Percentiles rank a stretch among this genome's conserved stretches.
phyloP scores from a whole-genome alignment of 2,888 invertebrate genomes.

The Craniophora ligustri region DNA sequence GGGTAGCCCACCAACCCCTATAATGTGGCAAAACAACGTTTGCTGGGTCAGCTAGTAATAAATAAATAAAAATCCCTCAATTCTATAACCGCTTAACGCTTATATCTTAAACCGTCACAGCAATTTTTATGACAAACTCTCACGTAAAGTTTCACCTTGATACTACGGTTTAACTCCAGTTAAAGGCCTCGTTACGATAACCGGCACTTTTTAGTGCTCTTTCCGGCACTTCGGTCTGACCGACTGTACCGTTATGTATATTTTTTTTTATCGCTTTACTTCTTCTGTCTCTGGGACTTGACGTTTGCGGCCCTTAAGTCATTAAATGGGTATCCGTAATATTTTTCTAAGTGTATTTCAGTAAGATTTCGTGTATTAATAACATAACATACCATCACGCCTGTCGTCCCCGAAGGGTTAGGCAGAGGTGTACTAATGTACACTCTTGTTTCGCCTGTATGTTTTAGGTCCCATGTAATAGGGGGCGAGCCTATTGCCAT shows the following conservation, averaged over 20 bases:
- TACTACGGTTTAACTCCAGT: slow-evolving; percentile 55
- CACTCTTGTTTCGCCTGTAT: no score
- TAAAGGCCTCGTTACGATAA: slow-evolving; percentile 55
- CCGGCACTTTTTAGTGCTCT: slow-evolving; percentile 52
- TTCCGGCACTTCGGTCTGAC: slow-evolving; percentile 34
- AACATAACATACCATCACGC: no score
- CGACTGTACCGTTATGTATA: slow-evolving; percentile 43
- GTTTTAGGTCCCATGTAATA: no score
- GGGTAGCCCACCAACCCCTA: no score
- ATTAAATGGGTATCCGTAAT: not conserved
- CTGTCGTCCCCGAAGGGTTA: no score
- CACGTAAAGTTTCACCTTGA: slow-evolving; percentile 65
- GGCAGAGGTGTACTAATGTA: no score
- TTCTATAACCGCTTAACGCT: slow-evolving; percentile 1
- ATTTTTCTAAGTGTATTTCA: no score
- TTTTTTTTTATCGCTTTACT: slow-evolving; percentile 43
- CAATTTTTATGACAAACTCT: slow-evolving; percentile 47
- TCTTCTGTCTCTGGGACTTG: slow-evolving; percentile 24
- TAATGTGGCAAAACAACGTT: no score
- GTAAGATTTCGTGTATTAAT: no score
- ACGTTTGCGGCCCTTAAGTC: slow-evolving; percentile 25
- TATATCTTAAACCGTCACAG: not conserved
- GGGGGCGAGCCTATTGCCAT: no score
- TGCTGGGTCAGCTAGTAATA: no score
- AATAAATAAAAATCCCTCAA: no score